Evolutionary conservation across 2,113 vertebrate genomes (phyloP).

Genomic region (Micromys minutus): DNA sequence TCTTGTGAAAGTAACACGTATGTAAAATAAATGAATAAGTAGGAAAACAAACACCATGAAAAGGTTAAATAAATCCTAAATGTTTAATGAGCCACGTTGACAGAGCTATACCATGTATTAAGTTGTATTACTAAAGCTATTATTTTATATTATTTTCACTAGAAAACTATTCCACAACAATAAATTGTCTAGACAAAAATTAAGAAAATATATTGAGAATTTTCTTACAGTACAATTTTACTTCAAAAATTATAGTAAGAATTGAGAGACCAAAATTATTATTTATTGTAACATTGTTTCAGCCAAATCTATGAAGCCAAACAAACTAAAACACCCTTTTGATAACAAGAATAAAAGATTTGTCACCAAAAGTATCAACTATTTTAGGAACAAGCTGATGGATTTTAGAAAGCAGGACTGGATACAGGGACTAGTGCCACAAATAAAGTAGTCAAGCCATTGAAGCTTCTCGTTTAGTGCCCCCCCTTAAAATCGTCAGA

Average conservation of each 20-base stretch:
- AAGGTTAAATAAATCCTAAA: too few species aligned
- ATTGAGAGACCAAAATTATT: neutral
- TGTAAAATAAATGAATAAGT: neutral
- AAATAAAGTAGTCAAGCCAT: neutral
- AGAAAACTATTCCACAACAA: neutral
- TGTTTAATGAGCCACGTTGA: neutral
- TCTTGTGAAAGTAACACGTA: neutral
- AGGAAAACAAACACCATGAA: neutral
- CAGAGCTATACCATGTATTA: neutral
- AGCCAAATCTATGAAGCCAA: neutral
- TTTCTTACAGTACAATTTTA: neutral
- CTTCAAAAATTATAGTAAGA: neutral
- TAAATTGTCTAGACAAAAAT: neutral
- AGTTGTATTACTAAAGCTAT: neutral
- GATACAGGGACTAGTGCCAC: neutral
- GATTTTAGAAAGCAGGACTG: neutral
- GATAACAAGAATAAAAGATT: neutral
- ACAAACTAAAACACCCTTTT: neutral
- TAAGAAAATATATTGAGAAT: neutral
- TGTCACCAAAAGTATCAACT: neutral
- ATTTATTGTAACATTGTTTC: neutral
- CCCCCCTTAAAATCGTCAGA: neutral
- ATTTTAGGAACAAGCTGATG: neutral
- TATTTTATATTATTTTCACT: neutral
- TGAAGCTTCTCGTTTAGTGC: neutral